Evolutionary conservation across 1,140 invertebrate genomes (phyloP).

Genomic region (Penaeus vannamei): DNA sequence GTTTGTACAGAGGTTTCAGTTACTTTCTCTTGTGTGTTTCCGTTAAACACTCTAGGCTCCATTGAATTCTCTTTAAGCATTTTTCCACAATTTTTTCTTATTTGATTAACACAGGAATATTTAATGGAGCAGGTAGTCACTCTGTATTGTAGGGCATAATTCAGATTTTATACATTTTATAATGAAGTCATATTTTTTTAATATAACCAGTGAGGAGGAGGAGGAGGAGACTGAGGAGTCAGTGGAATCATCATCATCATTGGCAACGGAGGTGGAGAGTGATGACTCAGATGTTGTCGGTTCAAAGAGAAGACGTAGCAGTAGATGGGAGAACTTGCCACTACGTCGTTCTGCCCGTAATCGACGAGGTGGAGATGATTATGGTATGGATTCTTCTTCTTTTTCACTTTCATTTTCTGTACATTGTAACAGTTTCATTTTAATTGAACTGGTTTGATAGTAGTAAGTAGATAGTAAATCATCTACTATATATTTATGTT

Average conservation of each 20-base stretch:
- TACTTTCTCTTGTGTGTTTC: too few species aligned
- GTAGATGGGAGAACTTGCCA: constrained; percentile 45
- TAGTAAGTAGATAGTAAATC: too few species aligned
- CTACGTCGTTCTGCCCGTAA: constrained; percentile 63
- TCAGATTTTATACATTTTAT: too few species aligned
- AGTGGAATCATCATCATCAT: constrained; percentile 51
- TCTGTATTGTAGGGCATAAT: too few species aligned
- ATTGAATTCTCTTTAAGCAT: too few species aligned
- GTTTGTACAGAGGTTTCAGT: too few species aligned
- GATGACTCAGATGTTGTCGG: constrained; percentile 65
- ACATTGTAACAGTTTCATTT: background rate
- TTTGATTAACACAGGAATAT: too few species aligned
- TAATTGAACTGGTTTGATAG: background rate
- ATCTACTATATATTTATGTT: too few species aligned
- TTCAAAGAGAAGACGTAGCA: constrained; percentile 49
- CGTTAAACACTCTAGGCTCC: too few species aligned
- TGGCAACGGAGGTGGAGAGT: constrained; percentile 56
- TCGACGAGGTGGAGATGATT: constrained; percentile 50
- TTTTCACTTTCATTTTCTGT: background rate
- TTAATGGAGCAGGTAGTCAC: too few species aligned
- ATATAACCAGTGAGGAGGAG: constrained; percentile 54
- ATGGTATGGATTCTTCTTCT: constrained; percentile 1
- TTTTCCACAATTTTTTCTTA: too few species aligned
- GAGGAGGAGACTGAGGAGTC: constrained; percentile 61
- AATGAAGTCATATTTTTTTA: too few species aligned